Base-by-base conservation (phyloP, 2,113 vertebrate genomes). In the Planiliza haematocheilus region DNA sequence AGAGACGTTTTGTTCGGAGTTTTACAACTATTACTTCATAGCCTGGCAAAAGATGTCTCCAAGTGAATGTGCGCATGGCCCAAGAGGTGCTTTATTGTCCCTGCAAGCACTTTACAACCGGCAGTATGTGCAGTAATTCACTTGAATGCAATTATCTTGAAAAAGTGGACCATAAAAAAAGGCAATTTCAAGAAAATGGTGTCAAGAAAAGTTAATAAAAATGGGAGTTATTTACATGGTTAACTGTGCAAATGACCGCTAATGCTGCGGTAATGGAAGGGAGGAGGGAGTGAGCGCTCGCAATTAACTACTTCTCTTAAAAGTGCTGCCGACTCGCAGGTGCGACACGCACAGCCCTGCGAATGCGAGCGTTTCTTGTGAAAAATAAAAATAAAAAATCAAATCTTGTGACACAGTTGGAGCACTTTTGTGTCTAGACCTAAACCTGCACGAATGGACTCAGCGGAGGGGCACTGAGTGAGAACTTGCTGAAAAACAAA, bases 141-240 rank as follows among this genome's bases (percentile, higher is more conserved):
- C 73, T 81, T 74, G 83, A 80, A 91, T 82, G 87, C 79, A 91
- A 91, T 92, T 91, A 92, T 91, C 74, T 86, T 80, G 71, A 84
- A 93, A 93, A 90, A 74, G 74, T 66, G 36, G 48, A 77, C 59
- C 72, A 81, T 92, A 92, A 93, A 93, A n/a, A 74, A 56, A 37
- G 53, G 67, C 78, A 80, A 88, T 90, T 93, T 89, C 59, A 79
- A 74, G 80, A 63, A 83, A 91, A 89, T 51, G 34, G 83, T 90
- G 83, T 86, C 76, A 68, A 85, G 77, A 86, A 86, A 89, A 90
- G 83, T 89, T 78, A 78, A 89, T 90, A 87, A 91, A 92, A 90
- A 69, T 66, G 74, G 79, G 68, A 89, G 88, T 89, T 86, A 92
- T 91, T 92, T 89, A 86, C 77, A 88, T 86, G 87, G 79, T 65